These are phyloP conservation scores for Mareca penelope DNA, from an alignment of 2,797 vertebrate genomes.

Conservation along the genomic window DNA sequence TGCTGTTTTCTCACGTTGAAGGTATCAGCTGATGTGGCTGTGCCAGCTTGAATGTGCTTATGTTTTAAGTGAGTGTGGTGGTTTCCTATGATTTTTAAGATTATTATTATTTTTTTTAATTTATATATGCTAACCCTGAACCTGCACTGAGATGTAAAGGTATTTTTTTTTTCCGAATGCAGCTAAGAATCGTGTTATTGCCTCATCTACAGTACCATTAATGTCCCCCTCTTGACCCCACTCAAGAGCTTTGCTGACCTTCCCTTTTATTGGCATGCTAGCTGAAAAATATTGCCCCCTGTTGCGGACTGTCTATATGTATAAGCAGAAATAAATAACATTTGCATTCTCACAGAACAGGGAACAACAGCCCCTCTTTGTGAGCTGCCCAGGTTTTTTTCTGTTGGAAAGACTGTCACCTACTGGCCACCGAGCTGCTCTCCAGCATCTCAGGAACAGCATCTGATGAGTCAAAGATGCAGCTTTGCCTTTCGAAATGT, in stretches of 20 bases:
- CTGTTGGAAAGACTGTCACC: constrained; percentile 56
- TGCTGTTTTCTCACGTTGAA: background rate
- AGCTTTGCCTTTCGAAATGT: background rate
- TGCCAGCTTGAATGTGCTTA: background rate
- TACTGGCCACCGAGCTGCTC: constrained; percentile 5
- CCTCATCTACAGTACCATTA: background rate
- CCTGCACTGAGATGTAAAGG: background rate
- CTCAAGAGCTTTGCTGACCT: background rate
- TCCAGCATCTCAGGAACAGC: background rate
- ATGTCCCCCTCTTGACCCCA: background rate
- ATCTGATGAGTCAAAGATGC: background rate
- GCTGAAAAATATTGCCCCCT: background rate
- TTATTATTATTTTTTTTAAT: background rate
- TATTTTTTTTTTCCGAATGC: background rate
- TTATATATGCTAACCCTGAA: background rate
- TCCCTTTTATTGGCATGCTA: background rate
- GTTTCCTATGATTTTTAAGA: background rate
- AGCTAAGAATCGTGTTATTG: background rate
- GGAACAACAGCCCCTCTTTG: background rate
- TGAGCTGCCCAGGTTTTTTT: background rate
- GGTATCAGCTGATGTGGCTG: background rate
- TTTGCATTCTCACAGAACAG: background rate
- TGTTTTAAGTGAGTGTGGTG: background rate
- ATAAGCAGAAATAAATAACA: background rate
- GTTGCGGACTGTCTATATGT: background rate